These are phyloP conservation scores for Temnothorax nylanderi DNA, from an alignment of 1,140 invertebrate species.

Conservation along the genomic window DNA sequence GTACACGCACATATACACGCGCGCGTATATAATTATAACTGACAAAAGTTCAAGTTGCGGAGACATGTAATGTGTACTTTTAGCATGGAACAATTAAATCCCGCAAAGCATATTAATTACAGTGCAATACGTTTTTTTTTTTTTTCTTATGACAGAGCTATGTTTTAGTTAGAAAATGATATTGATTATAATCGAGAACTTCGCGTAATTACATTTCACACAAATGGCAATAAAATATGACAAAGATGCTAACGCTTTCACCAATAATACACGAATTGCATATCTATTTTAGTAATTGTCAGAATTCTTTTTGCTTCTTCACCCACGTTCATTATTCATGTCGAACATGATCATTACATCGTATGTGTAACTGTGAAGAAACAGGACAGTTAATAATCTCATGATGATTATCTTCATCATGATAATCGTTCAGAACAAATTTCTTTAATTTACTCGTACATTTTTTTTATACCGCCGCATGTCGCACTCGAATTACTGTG, in stretches of 20 bases:
- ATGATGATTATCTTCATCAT: background rate
- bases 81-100: slow-evolving; percentile 6
- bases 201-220: background rate
- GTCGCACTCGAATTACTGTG: slow-evolving; percentile 17
- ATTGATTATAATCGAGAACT: background rate
- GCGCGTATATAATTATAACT: background rate
- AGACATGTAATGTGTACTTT: slow-evolving; percentile 7
- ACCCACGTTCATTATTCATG: background rate
- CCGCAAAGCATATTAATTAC: slow-evolving; percentile 8
- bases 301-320: background rate
- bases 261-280: background rate
- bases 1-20: background rate
- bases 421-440: background rate
- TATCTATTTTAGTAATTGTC: slow-evolving; percentile 1
- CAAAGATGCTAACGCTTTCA: background rate
- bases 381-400: background rate
- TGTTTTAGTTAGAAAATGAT: slow-evolving; percentile 18
- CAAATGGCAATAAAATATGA: slow-evolving; percentile 3
- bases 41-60: slow-evolving; percentile 10
- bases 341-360: background rate
- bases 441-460: background rate
- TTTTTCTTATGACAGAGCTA: background rate
- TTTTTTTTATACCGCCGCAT: background rate
- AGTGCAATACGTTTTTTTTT: slow-evolving; percentile 63
- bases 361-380: background rate